Evolutionary conservation across 2,797 vertebrate species (phyloP).

Genomic region (Bradypodion pumilum): DNA sequence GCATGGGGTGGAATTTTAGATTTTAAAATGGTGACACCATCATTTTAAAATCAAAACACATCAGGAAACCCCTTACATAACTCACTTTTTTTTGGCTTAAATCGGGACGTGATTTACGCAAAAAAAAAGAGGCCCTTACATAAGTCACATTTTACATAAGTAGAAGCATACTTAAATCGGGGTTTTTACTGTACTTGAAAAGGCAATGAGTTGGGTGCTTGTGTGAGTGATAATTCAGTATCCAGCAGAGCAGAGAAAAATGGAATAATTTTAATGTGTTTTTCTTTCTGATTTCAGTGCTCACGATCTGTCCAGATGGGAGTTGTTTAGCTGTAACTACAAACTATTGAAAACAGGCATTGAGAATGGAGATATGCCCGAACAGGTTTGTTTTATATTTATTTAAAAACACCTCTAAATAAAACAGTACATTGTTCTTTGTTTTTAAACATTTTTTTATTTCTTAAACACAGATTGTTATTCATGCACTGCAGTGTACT

Average conservation of each 20-base stretch:
- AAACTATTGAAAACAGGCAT: conserved; percentile 98
- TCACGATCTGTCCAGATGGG: conserved; percentile 97
- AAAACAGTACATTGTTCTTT: conserved; percentile 10
- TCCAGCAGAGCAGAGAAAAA: conserved; percentile 7
- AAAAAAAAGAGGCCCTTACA: no score
- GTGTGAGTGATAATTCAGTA: not conserved
- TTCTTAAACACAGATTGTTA: conserved; percentile 89
- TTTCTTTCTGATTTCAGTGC: conserved; percentile 79
- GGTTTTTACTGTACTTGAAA: not conserved
- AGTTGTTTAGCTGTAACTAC: conserved; percentile 98
- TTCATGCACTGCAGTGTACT: conserved; percentile 98
- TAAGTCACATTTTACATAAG: no score
- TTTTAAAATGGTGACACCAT: no score
- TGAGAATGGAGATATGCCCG: conserved; percentile 99
- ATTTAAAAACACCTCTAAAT: conserved; percentile 35
- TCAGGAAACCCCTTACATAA: no score
- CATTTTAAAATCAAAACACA: no score
- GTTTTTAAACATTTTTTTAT: conserved; percentile 36
- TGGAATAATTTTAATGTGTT: conserved; percentile 32
- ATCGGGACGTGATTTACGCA: no score
- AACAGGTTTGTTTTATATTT: conserved; percentile 84
- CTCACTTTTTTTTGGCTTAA: no score
- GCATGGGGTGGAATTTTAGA: no score
- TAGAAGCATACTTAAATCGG: no score
- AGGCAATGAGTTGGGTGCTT: not conserved